A percentile compares a stretch with the other conserved stretches of the same genome.
Conservation (phyloP, 2,113 vertebrate genomes). For the Apus apus region DNA sequence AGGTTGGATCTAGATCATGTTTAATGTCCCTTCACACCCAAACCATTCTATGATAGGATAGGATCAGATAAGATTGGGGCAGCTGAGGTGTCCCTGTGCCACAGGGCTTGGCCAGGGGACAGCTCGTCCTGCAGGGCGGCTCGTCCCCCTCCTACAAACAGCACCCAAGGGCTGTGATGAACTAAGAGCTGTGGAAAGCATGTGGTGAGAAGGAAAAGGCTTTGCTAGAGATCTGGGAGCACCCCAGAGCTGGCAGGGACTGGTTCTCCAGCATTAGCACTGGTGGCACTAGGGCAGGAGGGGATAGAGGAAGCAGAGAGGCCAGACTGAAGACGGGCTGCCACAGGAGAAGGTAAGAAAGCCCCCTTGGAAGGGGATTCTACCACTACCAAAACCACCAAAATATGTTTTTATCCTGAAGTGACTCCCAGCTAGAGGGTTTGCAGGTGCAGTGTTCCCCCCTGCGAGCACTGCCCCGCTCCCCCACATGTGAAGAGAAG, state of each 20-base stretch:
- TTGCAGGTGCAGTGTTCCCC: fast-evolving
- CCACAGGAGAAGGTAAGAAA: neutral
- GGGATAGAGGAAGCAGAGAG: neutral
- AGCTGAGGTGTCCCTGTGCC: neutral
- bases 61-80: too few relatives aligned
- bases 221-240: neutral
- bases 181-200: neutral
- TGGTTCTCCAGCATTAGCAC: neutral
- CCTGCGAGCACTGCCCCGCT: neutral
- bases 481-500: neutral
- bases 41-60: too few relatives aligned
- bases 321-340: neutral
- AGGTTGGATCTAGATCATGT: too few relatives aligned
- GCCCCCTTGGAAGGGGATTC: neutral
- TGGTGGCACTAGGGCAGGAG: neutral
- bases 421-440: neutral
- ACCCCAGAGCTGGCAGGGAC: neutral
- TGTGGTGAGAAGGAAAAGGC: neutral
- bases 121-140: fast-evolving
- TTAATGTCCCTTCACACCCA: too few relatives aligned
- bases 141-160: fast-evolving
- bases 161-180: neutral
- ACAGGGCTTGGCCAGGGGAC: neutral
- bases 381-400: neutral
- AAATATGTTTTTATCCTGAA: neutral